phyloP scores from a whole-genome alignment of 2,797 vertebrate genomes.

The Pipistrellus nathusii region DNA sequence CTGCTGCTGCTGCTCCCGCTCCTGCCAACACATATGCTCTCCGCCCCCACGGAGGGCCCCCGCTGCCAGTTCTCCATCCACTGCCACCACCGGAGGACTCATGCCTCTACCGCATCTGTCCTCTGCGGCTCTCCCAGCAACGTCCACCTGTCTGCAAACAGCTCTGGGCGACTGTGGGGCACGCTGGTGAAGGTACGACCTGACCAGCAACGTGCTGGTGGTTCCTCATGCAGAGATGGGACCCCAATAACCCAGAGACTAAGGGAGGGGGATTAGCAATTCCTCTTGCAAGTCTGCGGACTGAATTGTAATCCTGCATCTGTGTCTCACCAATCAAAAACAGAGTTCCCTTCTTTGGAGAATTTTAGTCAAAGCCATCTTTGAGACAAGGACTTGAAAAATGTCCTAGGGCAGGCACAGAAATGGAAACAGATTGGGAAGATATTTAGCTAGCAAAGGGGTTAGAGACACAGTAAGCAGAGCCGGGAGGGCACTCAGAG shows the following conservation, averaged over 20 bases:
- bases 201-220: not conserved
- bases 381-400: not conserved
- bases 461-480: not conserved
- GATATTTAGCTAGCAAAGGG: not conserved
- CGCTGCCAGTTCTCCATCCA: slow-evolving; percentile 70
- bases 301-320: not conserved
- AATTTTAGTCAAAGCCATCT: slow-evolving; percentile 8
- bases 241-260: not conserved
- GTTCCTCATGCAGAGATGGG: not conserved
- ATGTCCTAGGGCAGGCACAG: not conserved
- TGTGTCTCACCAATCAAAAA: not conserved
- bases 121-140: slow-evolving; percentile 55
- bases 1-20: slow-evolving; percentile 17
- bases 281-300: not conserved
- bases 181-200: not conserved
- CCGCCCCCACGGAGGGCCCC: slow-evolving; percentile 53
- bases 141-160: slow-evolving; percentile 73
- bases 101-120: slow-evolving; percentile 71
- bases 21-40: slow-evolving; percentile 74
- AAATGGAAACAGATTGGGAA: not conserved
- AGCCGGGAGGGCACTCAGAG: not conserved
- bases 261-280: not conserved
- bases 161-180: not conserved
- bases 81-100: slow-evolving; percentile 69
- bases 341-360: not conserved